Percentiles rank a stretch among this genome's conserved stretches.
Evolutionary conservation across 2,888 invertebrate species (phyloP).

Genomic region (Patella depressa): DNA sequence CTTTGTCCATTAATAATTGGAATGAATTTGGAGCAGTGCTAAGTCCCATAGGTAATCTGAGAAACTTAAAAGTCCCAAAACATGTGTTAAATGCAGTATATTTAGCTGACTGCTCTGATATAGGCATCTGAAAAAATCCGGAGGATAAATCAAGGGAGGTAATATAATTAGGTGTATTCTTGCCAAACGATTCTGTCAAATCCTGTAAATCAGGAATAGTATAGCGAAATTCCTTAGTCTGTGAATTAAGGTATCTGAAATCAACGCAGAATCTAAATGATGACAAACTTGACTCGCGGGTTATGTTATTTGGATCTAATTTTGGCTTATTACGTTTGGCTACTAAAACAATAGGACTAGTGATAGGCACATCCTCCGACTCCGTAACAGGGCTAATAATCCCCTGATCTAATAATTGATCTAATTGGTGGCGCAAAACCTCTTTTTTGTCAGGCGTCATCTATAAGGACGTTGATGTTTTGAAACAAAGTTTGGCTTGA

Average conservation of each 20-base stretch:
- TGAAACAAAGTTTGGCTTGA: background rate
- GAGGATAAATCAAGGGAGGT: conserved; percentile 35
- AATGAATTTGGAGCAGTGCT: conserved; percentile 33
- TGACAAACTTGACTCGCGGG: conserved; percentile 20
- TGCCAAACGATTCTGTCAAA: conserved; percentile 38
- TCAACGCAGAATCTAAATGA: conserved; percentile 19
- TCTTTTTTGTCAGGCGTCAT: background rate
- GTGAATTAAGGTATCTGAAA: conserved; percentile 31
- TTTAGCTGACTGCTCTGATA: conserved; percentile 13
- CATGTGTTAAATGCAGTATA: conserved; percentile 37
- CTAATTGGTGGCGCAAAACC: background rate
- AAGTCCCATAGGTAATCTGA: conserved; percentile 37
- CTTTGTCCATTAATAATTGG: conserved; percentile 39
- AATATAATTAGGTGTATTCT: conserved; percentile 34
- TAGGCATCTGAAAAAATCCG: conserved; percentile 36
- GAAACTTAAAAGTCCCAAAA: conserved; percentile 36
- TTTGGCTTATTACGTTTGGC: conserved; percentile 26
- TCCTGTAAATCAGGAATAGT: conserved; percentile 33
- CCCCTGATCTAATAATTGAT: conserved; percentile 1
- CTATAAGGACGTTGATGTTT: background rate
- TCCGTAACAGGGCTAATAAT: background rate
- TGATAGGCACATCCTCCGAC: background rate
- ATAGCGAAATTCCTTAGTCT: conserved; percentile 32
- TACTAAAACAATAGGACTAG: conserved; percentile 25
- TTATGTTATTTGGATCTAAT: conserved; percentile 16